Conservation (phyloP, 2,888 invertebrate species). For the Kryphioiulus occultus region DNA sequence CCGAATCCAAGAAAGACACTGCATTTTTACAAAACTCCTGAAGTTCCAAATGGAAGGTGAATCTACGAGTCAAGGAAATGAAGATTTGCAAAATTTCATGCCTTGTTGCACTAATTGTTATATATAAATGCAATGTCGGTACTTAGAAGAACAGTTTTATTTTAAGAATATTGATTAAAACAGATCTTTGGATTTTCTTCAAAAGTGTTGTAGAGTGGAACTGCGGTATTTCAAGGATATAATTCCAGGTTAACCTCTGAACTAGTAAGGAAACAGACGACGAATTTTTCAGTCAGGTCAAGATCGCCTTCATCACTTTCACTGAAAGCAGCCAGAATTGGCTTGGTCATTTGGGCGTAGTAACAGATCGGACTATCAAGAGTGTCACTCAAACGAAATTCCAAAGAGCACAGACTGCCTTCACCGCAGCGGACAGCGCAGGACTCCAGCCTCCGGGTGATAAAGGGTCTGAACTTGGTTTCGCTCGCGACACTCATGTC, state of each 20-base stretch:
- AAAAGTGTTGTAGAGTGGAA: too few relatives aligned
- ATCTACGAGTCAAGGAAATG: neutral
- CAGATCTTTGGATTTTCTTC: too few relatives aligned
- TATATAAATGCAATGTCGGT: too few relatives aligned
- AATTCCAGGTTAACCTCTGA: constrained; percentile 46
- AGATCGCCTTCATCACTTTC: neutral
- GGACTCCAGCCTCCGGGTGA: neutral
- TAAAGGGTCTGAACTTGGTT: neutral
- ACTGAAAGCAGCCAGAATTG: constrained; percentile 8
- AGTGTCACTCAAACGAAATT: constrained; percentile 9
- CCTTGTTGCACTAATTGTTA: too few relatives aligned
- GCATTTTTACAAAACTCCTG: constrained; percentile 44
- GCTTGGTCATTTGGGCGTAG: neutral
- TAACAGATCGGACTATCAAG: constrained; percentile 39
- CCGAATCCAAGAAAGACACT: neutral
- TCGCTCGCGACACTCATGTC: neutral
- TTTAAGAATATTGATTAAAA: too few relatives aligned
- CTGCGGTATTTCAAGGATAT: constrained; percentile 43
- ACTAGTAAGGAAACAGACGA: constrained; percentile 47
- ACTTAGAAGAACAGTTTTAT: too few relatives aligned
- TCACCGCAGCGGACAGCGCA: neutral
- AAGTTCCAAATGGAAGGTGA: constrained; percentile 46
- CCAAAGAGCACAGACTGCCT: constrained; percentile 44
- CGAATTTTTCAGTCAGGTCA: neutral
- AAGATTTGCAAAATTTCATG: too few relatives aligned